A percentile compares a stretch with the other conserved stretches of the same genome.
Evolutionary conservation across 2,888 invertebrate species (phyloP).

Genomic region (Alcis repandata): DNA sequence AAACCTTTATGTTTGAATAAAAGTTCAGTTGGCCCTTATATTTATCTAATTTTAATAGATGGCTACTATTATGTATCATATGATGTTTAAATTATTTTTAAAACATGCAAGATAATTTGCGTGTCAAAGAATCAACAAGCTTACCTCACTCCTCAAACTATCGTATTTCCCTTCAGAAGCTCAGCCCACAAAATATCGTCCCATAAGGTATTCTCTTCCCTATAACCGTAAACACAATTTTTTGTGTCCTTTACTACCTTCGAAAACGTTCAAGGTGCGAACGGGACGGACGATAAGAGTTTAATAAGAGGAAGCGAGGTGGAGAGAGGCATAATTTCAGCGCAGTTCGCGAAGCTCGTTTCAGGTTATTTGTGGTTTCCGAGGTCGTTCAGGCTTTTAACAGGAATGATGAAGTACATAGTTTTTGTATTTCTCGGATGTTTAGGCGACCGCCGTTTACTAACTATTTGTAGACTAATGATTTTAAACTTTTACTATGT

Average conservation of each 20-base stretch:
- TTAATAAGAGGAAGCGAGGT: constrained; percentile 48
- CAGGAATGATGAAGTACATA: constrained; percentile 34
- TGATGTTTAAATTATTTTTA: too few relatives aligned
- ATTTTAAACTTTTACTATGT: neutral
- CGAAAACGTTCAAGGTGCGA: constrained; percentile 30
- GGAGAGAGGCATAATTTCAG: constrained; percentile 59
- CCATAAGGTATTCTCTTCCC: constrained; percentile 71
- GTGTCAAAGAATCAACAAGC: constrained; percentile 45
- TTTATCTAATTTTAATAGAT: too few relatives aligned
- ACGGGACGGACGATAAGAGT: constrained; percentile 19
- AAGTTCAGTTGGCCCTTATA: too few relatives aligned
- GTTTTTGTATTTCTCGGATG: constrained; percentile 21
- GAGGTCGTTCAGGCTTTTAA: constrained; percentile 39
- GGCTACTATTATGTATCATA: too few relatives aligned
- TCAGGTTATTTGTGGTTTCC: constrained; percentile 58
- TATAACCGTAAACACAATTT: constrained; percentile 82
- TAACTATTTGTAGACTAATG: neutral
- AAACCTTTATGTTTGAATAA: too few relatives aligned
- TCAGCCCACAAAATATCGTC: constrained; percentile 67
- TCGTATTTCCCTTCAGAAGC: constrained; percentile 59
- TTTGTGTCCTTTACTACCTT: constrained; percentile 46
- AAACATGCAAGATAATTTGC: too few relatives aligned
- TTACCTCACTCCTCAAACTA: constrained; percentile 57
- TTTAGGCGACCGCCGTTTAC: neutral
- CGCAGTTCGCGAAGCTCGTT: constrained; percentile 60